Evolutionary conservation across 1,140 invertebrate genomes (phyloP).

Genomic region (Streblospio benedicti): DNA sequence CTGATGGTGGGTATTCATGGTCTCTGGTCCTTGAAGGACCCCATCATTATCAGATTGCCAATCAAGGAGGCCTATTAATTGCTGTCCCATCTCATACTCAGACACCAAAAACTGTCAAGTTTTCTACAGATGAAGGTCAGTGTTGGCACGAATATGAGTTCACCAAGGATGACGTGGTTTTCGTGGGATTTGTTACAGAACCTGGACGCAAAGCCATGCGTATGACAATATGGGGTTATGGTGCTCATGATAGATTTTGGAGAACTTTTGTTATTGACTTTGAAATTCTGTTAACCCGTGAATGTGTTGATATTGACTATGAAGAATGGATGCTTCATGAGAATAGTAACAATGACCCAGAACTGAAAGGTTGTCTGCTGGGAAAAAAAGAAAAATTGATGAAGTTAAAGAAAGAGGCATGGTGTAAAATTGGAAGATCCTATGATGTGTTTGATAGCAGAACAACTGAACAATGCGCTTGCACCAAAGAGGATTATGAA

Average conservation of each 20-base stretch:
- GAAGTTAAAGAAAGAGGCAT: constrained; percentile 33
- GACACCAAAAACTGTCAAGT: constrained; percentile 64
- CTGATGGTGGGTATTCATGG: constrained; percentile 46
- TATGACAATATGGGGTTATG: constrained; percentile 68
- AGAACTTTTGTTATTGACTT: constrained; percentile 38
- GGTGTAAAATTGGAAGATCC: constrained; percentile 18
- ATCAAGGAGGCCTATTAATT: constrained; percentile 43
- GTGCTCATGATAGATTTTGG: constrained; percentile 29
- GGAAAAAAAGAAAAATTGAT: constrained; percentile 33
- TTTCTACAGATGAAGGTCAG: constrained; percentile 39
- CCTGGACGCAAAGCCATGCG: constrained; percentile 50
- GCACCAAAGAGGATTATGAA: constrained; percentile 40
- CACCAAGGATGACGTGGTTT: constrained; percentile 62
- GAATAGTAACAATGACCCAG: constrained; percentile 18
- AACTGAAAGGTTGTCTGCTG: constrained; percentile 34
- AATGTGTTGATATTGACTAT: constrained; percentile 33
- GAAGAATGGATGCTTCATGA: constrained; percentile 35
- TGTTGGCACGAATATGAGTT: constrained; percentile 44
- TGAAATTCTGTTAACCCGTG: constrained; percentile 25
- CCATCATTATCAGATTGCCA: constrained; percentile 43
- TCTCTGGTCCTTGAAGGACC: constrained; percentile 32
- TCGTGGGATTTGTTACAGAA: constrained; percentile 65
- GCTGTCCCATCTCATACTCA: constrained; percentile 55
- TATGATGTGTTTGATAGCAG: constrained; percentile 21
- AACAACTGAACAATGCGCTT: constrained; percentile 26